These are phyloP conservation scores for Teleopsis dalmanni DNA, from an alignment of 1,140 invertebrate genomes.

Conservation along the genomic window DNA sequence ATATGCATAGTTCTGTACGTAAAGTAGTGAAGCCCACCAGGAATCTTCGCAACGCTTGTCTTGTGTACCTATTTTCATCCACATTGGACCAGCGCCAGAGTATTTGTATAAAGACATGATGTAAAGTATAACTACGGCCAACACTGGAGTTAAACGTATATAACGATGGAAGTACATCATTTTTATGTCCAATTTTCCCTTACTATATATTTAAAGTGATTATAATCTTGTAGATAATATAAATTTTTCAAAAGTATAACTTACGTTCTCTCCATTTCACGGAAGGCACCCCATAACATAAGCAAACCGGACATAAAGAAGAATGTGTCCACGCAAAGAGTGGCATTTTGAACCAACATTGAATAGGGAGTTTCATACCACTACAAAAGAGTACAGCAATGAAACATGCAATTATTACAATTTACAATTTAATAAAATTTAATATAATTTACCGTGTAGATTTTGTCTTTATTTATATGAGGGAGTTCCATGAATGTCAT, in stretches of 20 bases:
- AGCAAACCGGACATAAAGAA: constrained; percentile 62
- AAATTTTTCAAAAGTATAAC: not conserved
- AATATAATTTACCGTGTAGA: constrained; percentile 13
- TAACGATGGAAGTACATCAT: constrained; percentile 51
- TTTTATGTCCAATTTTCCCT: constrained; percentile 40
- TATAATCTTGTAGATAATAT: not conserved
- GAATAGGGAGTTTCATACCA: constrained; percentile 48
- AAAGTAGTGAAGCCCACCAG: constrained; percentile 80
- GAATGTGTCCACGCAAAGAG: constrained; percentile 61
- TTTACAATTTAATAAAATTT: no score
- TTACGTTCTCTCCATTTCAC: constrained; percentile 54
- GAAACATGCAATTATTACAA: no score
- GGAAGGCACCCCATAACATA: constrained; percentile 55
- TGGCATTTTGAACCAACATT: constrained; percentile 52
- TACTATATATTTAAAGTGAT: constrained; percentile 23
- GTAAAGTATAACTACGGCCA: constrained; percentile 50
- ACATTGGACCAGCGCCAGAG: constrained; percentile 53
- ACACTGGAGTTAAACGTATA: constrained; percentile 53
- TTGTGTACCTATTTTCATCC: constrained; percentile 50
- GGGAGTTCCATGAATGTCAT: constrained; percentile 21
- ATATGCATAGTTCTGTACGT: constrained; percentile 74
- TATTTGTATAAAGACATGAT: constrained; percentile 49
- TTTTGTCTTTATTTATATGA: constrained; percentile 18
- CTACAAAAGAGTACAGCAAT: constrained; percentile 18
- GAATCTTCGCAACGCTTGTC: constrained; percentile 58